Evolutionary conservation across 2,113 vertebrate genomes (phyloP), one percentile per base, ranked within the genome.

Genomic region (Leucoraja erinaceus): DNA sequence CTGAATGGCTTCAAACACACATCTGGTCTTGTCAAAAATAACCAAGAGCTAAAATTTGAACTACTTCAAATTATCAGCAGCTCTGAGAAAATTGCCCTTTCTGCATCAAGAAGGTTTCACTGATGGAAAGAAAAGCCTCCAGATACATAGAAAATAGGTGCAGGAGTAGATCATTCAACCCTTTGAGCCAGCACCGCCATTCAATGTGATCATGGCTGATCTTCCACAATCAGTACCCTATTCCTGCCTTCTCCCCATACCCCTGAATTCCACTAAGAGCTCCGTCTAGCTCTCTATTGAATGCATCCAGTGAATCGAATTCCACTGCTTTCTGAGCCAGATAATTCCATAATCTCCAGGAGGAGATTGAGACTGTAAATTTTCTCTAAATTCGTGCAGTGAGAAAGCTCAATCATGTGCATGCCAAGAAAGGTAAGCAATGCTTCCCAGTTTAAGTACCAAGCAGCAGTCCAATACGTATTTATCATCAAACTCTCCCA

Each of bases 371-470:
- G 90, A 20, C 5, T 91, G 70, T 28, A 54, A 12, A 38, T 38
- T 38, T 22, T 72, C 31, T 72, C 33, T 11, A 47, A 22, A 38
- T 81, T 90, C 33, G 33, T 93, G 88, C 94, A 92, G 90, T 59
- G 93, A 72, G 14, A 54, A 47, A 25, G 54, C 84, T 94, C 93
- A 95, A 94, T 84, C 93, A 96, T 96, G 96, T 95, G 96, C 94
- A 93, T 95, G 5, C 93, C 96, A 72, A 93, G 94, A 83, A 96
- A 96, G 95, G 95, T 96, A 95, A 94, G 95, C 33, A 74, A 74
- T 72, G 70, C 38, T 72, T 91, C 22, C 7, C 1, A 38, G 25
- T 16, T 72, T 22, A 25, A 72, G 54, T 91, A 72, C 20, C 38
- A 72, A 91, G 66, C 5, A 88, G 59, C 12, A 88, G 9, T 63